phyloP scores from a whole-genome alignment of 2,888 invertebrate species.

The Mythimna albipuncta region DNA sequence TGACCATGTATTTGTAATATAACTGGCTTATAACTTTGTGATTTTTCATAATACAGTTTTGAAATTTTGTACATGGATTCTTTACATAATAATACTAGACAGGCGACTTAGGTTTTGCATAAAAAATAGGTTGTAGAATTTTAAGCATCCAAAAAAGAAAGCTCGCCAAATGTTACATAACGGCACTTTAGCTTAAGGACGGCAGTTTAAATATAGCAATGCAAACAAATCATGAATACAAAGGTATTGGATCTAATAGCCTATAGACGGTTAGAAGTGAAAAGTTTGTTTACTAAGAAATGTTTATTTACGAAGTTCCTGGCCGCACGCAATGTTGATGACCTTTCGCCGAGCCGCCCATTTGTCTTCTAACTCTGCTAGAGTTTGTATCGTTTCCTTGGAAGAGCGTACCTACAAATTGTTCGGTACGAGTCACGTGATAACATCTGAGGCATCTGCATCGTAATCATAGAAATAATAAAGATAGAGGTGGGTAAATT shows the following conservation, averaged over 20 bases:
- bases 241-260: constrained; percentile 32
- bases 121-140: too few relatives aligned
- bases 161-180: too few relatives aligned
- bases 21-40: too few relatives aligned
- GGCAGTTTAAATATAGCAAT: too few relatives aligned
- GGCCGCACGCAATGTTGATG: constrained; percentile 67
- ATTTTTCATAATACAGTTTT: too few relatives aligned
- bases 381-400: constrained; percentile 48
- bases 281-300: constrained; percentile 61
- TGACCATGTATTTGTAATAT: too few relatives aligned
- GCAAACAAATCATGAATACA: constrained; percentile 26
- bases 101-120: too few relatives aligned
- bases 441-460: constrained; percentile 10
- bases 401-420: constrained; percentile 21
- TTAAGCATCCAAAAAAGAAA: too few relatives aligned
- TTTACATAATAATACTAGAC: too few relatives aligned
- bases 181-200: too few relatives aligned
- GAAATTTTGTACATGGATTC: too few relatives aligned
- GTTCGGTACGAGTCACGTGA: constrained; percentile 10
- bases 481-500: constrained; percentile 30
- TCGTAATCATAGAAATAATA: background rate
- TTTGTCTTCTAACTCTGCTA: constrained; percentile 49
- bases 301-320: constrained; percentile 65
- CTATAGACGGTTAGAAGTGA: constrained; percentile 52
- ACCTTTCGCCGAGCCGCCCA: constrained; percentile 54